Base-by-base conservation (phyloP, 2,888 invertebrate species). In the Nebria salina region DNA sequence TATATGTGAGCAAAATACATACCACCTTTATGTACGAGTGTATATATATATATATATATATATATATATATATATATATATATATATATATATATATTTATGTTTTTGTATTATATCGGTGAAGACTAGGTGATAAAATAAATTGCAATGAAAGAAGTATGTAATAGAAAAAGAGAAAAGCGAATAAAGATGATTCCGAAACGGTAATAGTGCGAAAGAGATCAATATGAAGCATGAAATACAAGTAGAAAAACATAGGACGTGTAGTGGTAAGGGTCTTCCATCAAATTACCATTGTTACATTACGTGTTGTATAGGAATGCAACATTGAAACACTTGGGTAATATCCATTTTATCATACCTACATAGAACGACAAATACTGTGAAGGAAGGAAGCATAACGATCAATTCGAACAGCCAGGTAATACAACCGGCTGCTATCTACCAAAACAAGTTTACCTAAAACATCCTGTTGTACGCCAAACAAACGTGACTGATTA, bases 241-340 rank as follows among this genome's bases (percentile, higher is more conserved):
- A 54, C 54, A 26, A 70, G 34, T 20, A 70, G 75, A 75, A 70
- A 80, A 70, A 75, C 80, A 75, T 75, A 7, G 66, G 4, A 66
- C 25, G 66, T 66, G 5, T 15, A 66, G 25, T 66, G 25, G 25
- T 66, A 25, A 13, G 75, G 64, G 68, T 54, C 43, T 70, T 75
- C 54, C 75, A 80, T 80, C 68, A 80, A 80, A 80, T 80, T 68
- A 80, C 70, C 68, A 75, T 75, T 80, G 80, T 75, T 80, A 64
- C 80, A 70, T 70, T 54, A 54, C 54, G 13, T 54, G 54, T 13
- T 25, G 20, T 70, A 70, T 26, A 70, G 68, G n/a, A 15, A 70
- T 20, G 34, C 26, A 25, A 13, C 54, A 54, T 54, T 54, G 54
- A 54, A 54, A 54, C 13, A 54, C 54, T 54, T 54, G 54, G 13